Evolutionary conservation across 2,888 invertebrate genomes (phyloP).

Genomic region (Drosophila formosana): DNA sequence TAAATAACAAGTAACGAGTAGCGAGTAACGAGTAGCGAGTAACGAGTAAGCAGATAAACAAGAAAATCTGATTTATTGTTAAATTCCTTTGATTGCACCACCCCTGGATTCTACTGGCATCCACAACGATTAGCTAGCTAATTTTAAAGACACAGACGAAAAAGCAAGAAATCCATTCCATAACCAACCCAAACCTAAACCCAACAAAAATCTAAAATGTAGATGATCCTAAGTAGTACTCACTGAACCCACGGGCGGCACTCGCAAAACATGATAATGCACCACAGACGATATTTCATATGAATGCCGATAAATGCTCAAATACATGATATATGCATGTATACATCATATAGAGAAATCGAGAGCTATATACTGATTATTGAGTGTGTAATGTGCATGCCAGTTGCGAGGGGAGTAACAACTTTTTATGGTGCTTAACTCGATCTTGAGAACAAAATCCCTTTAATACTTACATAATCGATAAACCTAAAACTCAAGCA

Average conservation of each 20-base stretch:
- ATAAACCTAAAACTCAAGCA: conserved; percentile 70
- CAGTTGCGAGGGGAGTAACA: conserved; percentile 53
- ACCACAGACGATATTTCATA: conserved; percentile 4
- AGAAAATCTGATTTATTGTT: conserved; percentile 28
- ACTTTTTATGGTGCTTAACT: conserved; percentile 72
- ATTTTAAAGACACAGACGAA: conserved; percentile 42
- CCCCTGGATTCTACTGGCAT: conserved; percentile 24
- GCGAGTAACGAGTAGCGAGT: conserved; percentile 18
- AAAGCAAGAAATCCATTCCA: conserved; percentile 26
- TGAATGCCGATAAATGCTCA: conserved; percentile 21
- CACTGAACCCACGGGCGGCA: conserved; percentile 50
- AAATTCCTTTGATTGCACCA: conserved; percentile 11
- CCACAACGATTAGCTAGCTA: conserved; percentile 53
- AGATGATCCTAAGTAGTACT: conserved; percentile 45
- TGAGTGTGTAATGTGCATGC: conserved; percentile 35
- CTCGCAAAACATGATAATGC: conserved; percentile 13
- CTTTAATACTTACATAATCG: conserved; percentile 26
- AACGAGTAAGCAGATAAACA: conserved; percentile 7
- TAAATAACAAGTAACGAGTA: conserved; percentile 48
- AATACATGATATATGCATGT: conserved; percentile 10
- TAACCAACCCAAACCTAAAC: conserved; percentile 23
- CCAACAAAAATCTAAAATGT: conserved; percentile 8
- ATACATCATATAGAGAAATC: conserved; percentile 15
- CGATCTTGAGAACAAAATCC: conserved; percentile 63
- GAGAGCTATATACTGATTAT: conserved; percentile 2